These are phyloP conservation scores for Cyprinus carpio DNA, from an alignment of 2,113 vertebrate species.

Conservation along the genomic window DNA sequence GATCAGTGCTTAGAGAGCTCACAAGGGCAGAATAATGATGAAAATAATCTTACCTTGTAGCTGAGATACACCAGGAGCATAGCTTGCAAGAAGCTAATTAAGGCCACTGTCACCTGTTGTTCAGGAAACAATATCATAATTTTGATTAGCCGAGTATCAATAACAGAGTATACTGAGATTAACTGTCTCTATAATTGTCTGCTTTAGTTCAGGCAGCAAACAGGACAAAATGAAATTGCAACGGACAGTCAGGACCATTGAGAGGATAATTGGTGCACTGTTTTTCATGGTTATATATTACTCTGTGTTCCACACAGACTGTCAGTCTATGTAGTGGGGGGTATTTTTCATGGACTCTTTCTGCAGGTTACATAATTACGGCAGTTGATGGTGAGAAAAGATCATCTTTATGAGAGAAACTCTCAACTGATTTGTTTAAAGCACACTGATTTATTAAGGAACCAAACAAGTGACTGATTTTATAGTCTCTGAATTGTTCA, in stretches of 20 bases:
- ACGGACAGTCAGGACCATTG: background rate
- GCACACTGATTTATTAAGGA: background rate
- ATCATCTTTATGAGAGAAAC: background rate
- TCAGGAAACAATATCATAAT: conserved; percentile 30
- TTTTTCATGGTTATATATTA: background rate
- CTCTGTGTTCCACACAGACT: background rate
- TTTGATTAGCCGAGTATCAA: background rate
- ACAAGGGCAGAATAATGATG: background rate
- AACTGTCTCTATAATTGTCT: background rate
- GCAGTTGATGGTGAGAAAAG: background rate
- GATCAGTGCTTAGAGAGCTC: background rate
- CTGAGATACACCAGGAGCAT: conserved; percentile 98
- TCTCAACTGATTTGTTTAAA: background rate
- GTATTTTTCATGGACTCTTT: background rate
- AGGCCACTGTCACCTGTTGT: conserved; percentile 89
- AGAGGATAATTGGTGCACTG: background rate
- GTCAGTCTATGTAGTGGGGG: background rate
- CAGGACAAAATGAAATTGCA: background rate
- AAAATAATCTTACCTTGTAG: conserved; percentile 86
- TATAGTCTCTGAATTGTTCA: too few species aligned
- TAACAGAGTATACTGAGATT: background rate
- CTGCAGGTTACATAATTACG: background rate
- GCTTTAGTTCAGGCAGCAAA: background rate
- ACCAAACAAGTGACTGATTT: background rate
- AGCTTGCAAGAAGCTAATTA: conserved; percentile 96